Evolutionary conservation across 2,113 vertebrate genomes (phyloP).

Genomic region (Ailurus styani): DNA sequence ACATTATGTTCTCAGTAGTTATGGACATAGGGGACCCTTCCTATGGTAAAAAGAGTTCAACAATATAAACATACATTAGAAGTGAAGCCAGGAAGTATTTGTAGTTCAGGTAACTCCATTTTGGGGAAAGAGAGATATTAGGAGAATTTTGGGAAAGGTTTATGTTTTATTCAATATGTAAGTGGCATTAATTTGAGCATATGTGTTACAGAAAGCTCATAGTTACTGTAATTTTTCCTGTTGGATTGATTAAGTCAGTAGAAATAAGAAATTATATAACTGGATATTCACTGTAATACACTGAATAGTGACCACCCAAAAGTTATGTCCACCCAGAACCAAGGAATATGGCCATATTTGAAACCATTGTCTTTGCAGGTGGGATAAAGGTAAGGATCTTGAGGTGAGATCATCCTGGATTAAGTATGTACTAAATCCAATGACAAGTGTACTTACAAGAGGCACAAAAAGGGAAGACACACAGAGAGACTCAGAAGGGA

Average conservation of each 20-base stretch:
- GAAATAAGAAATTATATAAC: background rate
- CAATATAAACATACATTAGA: background rate
- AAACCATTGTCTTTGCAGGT: background rate
- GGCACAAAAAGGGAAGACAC: background rate
- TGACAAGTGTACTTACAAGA: background rate
- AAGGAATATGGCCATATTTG: background rate
- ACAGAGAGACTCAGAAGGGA: background rate
- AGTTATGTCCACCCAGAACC: background rate
- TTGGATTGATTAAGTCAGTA: background rate
- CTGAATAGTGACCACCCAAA: background rate
- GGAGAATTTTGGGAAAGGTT: background rate
- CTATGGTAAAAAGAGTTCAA: background rate
- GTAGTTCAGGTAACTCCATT: background rate
- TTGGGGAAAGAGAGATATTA: background rate
- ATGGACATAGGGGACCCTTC: background rate
- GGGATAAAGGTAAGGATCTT: background rate
- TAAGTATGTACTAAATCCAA: background rate
- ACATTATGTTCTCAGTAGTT: background rate
- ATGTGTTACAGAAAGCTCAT: background rate
- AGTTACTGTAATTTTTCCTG: background rate
- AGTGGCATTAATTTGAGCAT: background rate
- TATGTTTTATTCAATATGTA: background rate
- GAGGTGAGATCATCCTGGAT: background rate
- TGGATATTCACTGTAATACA: background rate
- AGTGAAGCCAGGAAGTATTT: background rate